A percentile compares a stretch with the other conserved stretches of the same genome.
Conservation (phyloP, 2,113 vertebrate species). For the Murina feae region DNA sequence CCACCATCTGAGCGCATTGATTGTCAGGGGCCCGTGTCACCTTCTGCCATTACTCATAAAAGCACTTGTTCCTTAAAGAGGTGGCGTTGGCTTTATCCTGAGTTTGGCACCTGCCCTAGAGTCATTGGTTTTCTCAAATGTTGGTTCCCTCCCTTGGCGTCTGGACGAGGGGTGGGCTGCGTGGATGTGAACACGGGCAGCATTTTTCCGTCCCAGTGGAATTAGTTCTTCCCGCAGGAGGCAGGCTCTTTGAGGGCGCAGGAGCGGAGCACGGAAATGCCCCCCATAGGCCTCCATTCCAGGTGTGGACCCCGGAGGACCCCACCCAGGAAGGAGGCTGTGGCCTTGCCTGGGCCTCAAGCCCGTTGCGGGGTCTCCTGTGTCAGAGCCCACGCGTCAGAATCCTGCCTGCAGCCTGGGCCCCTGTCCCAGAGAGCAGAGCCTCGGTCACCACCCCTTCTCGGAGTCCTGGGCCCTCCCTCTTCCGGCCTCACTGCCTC, state of each 20-base stretch:
- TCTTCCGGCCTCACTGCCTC: too few relatives aligned
- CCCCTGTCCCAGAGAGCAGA: too few relatives aligned
- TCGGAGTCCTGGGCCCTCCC: too few relatives aligned
- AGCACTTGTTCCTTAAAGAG: background rate
- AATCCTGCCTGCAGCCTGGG: too few relatives aligned
- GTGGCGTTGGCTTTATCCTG: background rate
- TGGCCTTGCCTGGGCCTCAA: too few relatives aligned
- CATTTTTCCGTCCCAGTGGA: background rate
- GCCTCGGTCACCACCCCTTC: too few relatives aligned
- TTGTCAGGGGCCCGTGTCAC: too few relatives aligned
- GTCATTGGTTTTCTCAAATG: accelerated
- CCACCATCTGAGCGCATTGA: too few relatives aligned
- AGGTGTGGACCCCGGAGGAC: too few relatives aligned
- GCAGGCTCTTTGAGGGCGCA: background rate
- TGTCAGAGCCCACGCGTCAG: background rate
- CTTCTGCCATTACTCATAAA: background rate
- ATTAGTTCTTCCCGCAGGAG: accelerated
- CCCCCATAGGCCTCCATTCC: too few relatives aligned
- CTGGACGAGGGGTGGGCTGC: accelerated
- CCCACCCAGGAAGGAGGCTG: too few relatives aligned
- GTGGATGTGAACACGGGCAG: accelerated
- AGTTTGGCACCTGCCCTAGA: background rate
- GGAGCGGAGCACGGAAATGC: background rate
- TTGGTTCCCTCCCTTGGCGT: accelerated
- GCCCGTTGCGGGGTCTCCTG: background rate